phyloP scores from a whole-genome alignment of 2,888 invertebrate species.

The Myopa tessellatipennis region DNA sequence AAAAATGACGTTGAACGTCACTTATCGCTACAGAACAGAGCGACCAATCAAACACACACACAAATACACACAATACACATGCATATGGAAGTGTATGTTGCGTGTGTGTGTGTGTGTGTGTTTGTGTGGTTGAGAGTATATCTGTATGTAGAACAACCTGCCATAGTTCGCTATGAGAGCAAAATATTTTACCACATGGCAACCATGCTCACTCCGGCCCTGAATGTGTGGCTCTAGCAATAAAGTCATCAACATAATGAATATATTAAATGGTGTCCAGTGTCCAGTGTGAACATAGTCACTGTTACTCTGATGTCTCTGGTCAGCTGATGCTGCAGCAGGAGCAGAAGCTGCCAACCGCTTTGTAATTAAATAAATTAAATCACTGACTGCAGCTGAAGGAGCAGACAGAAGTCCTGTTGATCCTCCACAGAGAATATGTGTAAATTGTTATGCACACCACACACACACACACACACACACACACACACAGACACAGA shows the following conservation, averaged over 20 bases:
- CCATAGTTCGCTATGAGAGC: background rate
- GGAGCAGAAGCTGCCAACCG: conserved; percentile 9
- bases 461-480: conserved; percentile 5
- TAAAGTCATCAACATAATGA: conserved; percentile 36
- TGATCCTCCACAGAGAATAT: background rate
- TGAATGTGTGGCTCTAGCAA: conserved; percentile 14
- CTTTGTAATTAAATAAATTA: conserved; percentile 37
- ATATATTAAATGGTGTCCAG: conserved; percentile 35
- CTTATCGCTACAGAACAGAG: background rate
- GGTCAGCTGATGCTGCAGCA: background rate
- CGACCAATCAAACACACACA: background rate
- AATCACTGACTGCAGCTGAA: conserved; percentile 21
- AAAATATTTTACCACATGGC: conserved; percentile 14
- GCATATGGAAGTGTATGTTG: background rate
- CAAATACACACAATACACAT: background rate
- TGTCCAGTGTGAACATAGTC: background rate
- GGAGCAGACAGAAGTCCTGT: conserved; percentile 10
- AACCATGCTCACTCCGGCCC: background rate
- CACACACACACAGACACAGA: background rate
- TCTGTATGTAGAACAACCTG: conserved; percentile 4
- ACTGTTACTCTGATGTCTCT: background rate
- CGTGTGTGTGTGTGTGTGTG: too few relatives aligned
- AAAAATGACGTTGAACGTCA: conserved; percentile 15
- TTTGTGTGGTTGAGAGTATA: too few relatives aligned
- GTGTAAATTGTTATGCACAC: background rate